Evolutionary conservation across 1,140 invertebrate genomes (phyloP), one percentile per base, ranked within the genome.

Genomic region (Lordiphosa clarofinis): DNA sequence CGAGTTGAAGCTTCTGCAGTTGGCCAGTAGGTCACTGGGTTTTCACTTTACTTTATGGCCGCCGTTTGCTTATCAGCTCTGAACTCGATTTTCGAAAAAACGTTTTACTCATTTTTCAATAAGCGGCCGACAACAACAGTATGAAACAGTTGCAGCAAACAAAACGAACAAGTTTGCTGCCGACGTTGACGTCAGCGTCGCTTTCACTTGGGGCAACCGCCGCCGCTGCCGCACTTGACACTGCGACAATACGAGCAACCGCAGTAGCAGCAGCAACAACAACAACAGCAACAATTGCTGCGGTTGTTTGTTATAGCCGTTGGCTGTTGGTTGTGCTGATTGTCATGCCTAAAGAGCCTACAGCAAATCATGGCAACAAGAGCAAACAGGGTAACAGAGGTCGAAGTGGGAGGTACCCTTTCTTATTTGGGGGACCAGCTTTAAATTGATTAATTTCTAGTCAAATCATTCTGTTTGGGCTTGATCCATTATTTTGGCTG

Each of bases 41-140:
- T 82, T 82, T 82, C 76, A 76, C 76, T 82, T 84, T 81, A 68
- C 43, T 72, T 81, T 81, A 82, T 72, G 72, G 66, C 54, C 61
- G 66, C 49, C 56, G 70, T 43, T 72, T 58, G 76, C 72, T 82
- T 81, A 81, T 81, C 75, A 81, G 76, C 61, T 49, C 63, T 56
- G 76, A 74, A 59, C 76, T 81, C 61, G 72, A 84, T 81, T 81
- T 79, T 43, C 44, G 19, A 24, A 39, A 76, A 82, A 82, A 56
- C 54, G 68, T 64, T 84, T 81, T 82, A 81, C 62, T 68, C 75
- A 72, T 72, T 81, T 81, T 81, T 82, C 78, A 81, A 84, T 81
- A 69, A 76, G 76, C 68, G 46, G 56, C 69, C 36, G 43, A 11
- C 57, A 35, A 21, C 46, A 39, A 21, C 33, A 12, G 46, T 49